phyloP scores from a whole-genome alignment of 2,797 vertebrate species.

The Acropternis orthonyx region DNA sequence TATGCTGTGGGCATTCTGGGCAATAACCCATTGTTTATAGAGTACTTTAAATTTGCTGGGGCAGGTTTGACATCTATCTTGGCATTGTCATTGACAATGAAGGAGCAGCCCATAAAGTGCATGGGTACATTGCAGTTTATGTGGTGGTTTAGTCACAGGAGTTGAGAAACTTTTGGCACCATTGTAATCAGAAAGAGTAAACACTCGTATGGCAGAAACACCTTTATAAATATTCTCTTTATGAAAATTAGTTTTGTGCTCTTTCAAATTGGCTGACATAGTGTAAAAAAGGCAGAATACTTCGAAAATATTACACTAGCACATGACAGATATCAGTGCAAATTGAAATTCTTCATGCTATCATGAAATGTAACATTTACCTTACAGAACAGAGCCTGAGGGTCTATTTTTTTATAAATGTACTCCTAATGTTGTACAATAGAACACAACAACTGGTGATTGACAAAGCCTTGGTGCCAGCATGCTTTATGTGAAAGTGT shows the following conservation, averaged over 20 bases:
- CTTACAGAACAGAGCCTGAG: not conserved
- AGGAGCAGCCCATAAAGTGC: not conserved
- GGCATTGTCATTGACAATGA: not conserved
- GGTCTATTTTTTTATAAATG: not conserved
- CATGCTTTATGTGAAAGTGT: not conserved
- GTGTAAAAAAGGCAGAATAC: not conserved
- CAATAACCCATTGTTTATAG: not conserved
- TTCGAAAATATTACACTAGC: not conserved
- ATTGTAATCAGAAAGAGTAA: not conserved
- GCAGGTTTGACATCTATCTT: not conserved
- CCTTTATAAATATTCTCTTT: not conserved
- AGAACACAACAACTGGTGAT: not conserved
- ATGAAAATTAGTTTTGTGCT: not conserved
- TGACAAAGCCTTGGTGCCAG: not conserved
- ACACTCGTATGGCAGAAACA: not conserved
- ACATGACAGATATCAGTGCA: not conserved
- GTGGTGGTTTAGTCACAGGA: not conserved
- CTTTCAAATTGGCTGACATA: not conserved
- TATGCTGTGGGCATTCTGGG: not conserved
- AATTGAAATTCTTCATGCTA: not conserved
- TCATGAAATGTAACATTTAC: not conserved
- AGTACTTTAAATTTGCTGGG: not conserved
- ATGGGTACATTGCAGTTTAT: not conserved
- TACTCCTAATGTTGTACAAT: not conserved
- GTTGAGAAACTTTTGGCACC: accelerated